Percentiles rank a stretch among this genome's conserved stretches.
Evolutionary conservation across 1,140 invertebrate genomes (phyloP).

Genomic region (Neodiprion lecontei): DNA sequence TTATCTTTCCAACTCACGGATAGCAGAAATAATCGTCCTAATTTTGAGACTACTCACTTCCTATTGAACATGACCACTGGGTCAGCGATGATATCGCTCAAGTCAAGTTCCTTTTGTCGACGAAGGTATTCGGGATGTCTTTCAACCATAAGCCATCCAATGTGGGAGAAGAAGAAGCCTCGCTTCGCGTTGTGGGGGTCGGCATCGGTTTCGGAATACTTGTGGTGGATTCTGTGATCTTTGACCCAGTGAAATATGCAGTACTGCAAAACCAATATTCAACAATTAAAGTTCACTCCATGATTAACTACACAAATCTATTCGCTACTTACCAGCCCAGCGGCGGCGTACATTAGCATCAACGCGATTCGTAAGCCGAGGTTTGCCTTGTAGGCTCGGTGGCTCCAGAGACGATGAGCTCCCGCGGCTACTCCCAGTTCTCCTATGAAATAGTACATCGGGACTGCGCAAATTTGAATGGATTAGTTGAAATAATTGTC

Average conservation of each 20-base stretch:
- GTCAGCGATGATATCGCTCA: constrained; percentile 74
- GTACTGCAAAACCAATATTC: constrained; percentile 31
- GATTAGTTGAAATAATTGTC: constrained; percentile 13
- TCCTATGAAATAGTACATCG: constrained; percentile 39
- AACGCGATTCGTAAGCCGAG: constrained; percentile 75
- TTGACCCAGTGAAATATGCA: constrained; percentile 61
- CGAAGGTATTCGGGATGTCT: constrained; percentile 70
- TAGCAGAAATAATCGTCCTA: no score
- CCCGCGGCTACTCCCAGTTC: constrained; percentile 82
- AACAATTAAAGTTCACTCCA: background rate
- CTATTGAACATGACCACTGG: constrained; percentile 61
- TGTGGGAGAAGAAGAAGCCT: constrained; percentile 74
- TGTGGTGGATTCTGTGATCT: constrained; percentile 73
- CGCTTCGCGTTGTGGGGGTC: constrained; percentile 72
- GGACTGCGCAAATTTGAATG: constrained; percentile 55
- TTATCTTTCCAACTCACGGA: no score
- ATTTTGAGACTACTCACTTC: background rate
- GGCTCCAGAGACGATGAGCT: constrained; percentile 84
- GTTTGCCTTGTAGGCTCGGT: constrained; percentile 84
- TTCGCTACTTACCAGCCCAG: constrained; percentile 72
- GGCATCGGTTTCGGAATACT: constrained; percentile 71
- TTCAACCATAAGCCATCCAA: constrained; percentile 71
- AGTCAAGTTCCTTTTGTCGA: constrained; percentile 64
- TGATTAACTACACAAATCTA: background rate
- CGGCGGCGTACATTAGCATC: constrained; percentile 70